Conservation (phyloP, 1,140 invertebrate genomes). For the Caerostris darwini region DNA sequence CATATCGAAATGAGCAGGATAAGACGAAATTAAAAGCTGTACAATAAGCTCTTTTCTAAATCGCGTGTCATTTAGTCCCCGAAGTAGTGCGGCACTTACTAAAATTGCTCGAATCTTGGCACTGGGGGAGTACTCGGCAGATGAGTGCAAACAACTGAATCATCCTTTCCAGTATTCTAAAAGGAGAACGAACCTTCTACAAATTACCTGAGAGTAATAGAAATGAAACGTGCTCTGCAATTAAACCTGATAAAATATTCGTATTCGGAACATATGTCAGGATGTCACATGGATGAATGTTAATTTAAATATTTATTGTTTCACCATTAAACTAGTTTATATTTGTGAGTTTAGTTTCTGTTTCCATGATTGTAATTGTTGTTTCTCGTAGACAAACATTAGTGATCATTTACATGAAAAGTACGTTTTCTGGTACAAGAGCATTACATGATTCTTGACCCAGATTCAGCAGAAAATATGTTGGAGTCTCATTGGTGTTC, state of each 20-base stretch:
- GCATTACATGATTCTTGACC: no score
- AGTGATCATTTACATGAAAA: no score
- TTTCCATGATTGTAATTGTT: no score
- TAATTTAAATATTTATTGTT: no score
- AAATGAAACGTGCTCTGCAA: not conserved
- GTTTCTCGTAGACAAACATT: no score
- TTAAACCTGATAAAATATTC: not conserved
- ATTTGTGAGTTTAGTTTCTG: no score
- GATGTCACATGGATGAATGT: not conserved
- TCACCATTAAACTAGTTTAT: no score
- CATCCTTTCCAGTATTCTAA: not conserved
- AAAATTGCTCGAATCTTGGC: not conserved
- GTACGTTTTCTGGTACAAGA: no score
- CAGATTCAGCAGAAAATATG: no score
- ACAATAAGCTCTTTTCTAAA: not conserved
- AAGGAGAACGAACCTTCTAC: not conserved
- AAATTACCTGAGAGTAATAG: not conserved
- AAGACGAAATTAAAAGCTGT: not conserved
- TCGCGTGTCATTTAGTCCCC: not conserved
- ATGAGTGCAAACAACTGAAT: constrained; percentile 2
- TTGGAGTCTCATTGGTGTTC: no score
- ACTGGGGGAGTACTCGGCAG: no score
- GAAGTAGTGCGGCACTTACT: not conserved
- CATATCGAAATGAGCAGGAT: not conserved
- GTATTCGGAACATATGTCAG: not conserved